These are phyloP conservation scores for Ceratina australensis DNA, from an alignment of 1,140 invertebrate genomes.

Conservation along the genomic window DNA sequence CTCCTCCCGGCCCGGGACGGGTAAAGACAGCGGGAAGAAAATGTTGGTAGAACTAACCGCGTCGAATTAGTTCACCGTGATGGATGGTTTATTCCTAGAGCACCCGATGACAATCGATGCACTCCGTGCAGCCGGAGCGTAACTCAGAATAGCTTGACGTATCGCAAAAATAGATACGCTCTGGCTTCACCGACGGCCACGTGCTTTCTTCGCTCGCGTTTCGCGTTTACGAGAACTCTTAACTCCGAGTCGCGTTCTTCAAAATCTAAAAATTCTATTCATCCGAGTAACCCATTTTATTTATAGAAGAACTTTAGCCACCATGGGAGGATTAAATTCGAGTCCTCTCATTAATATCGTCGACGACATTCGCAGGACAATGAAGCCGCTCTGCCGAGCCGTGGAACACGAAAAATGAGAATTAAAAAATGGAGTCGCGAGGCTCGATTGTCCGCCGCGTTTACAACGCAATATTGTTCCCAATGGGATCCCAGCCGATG, in stretches of 20 bases:
- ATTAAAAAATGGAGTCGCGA: not conserved
- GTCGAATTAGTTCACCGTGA: slow-evolving; percentile 36
- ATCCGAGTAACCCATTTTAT: too few species aligned
- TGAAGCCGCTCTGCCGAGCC: not conserved
- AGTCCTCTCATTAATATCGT: not conserved
- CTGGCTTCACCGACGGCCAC: slow-evolving; percentile 18
- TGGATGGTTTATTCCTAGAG: slow-evolving; percentile 58
- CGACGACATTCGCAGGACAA: not conserved
- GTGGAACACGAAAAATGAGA: not conserved
- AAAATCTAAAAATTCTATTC: too few species aligned
- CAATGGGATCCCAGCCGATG: slow-evolving; percentile 8
- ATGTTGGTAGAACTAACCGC: slow-evolving; percentile 13
- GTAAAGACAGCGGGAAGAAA: not conserved
- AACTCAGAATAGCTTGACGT: slow-evolving; percentile 46
- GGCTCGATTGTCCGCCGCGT: not conserved
- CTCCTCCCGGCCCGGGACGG: too few species aligned
- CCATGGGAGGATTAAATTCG: not conserved
- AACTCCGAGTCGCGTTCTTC: too few species aligned
- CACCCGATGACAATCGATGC: slow-evolving; percentile 57
- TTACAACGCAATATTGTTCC: slow-evolving; percentile 12
- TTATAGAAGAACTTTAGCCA: too few species aligned
- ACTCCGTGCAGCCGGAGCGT: slow-evolving; percentile 43
- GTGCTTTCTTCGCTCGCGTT: slow-evolving; percentile 16
- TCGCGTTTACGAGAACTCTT: not conserved
- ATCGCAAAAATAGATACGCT: slow-evolving; percentile 40